phyloP scores from a whole-genome alignment of 2,113 vertebrate genomes.

The Cololabis saira region DNA sequence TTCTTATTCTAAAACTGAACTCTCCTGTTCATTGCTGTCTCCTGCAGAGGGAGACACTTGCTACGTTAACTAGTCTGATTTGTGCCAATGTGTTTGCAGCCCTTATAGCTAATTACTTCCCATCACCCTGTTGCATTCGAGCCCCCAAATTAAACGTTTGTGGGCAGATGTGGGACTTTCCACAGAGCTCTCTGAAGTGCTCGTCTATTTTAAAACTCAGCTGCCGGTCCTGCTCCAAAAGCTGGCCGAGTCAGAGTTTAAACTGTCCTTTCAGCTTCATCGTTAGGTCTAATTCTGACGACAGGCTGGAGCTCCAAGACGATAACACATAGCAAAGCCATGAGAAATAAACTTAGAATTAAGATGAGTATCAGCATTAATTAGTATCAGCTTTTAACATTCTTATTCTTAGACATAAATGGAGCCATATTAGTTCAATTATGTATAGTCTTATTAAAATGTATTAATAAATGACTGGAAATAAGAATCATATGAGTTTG shows the following conservation, averaged over 20 bases:
- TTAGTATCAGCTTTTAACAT: too few relatives aligned
- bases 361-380: too few relatives aligned
- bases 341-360: too few relatives aligned
- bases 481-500: too few relatives aligned
- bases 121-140: background rate
- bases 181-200: constrained; percentile 17
- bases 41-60: constrained; percentile 73
- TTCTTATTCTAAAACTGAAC: background rate
- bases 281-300: constrained; percentile 41
- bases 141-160: constrained; percentile 14
- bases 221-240: constrained; percentile 38
- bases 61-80: background rate
- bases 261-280: constrained; percentile 49
- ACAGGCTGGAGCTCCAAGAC: constrained; percentile 29
- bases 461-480: too few relatives aligned
- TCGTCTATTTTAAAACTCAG: constrained; percentile 70
- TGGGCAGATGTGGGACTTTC: constrained; percentile 44
- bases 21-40: background rate
- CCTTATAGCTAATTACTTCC: background rate
- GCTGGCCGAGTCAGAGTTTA: constrained; percentile 55
- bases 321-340: too few relatives aligned
- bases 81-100: background rate
- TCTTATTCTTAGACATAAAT: too few relatives aligned
- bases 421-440: too few relatives aligned
- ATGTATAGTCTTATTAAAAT: too few relatives aligned